Evolutionary conservation across 2,113 vertebrate species (phyloP).

Genomic region (Oncorhynchus kisutch): DNA sequence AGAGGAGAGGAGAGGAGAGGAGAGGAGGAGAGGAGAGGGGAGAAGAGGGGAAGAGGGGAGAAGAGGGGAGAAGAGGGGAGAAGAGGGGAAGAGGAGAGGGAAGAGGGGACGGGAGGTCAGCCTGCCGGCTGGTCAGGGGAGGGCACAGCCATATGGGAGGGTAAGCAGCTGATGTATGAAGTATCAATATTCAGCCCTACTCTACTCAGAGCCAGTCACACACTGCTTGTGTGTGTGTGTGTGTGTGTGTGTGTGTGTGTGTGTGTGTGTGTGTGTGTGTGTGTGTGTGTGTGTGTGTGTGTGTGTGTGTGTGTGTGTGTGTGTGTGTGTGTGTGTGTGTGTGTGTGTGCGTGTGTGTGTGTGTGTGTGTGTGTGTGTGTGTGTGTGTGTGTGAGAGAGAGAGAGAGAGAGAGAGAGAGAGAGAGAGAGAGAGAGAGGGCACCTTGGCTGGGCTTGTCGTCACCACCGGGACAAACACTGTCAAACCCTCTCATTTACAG

Average conservation of each 20-base stretch:
- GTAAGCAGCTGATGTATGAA: slow-evolving; percentile 69
- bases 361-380: slow-evolving; percentile 8
- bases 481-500: slow-evolving; percentile 65
- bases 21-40: background rate
- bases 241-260: too few species aligned
- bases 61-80: background rate
- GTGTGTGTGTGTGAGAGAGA: too few species aligned
- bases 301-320: background rate
- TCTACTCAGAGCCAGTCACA: slow-evolving; percentile 14
- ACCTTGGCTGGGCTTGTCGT: slow-evolving; percentile 53
- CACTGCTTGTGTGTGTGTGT: slow-evolving; percentile 37
- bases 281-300: background rate
- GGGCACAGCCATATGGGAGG: slow-evolving; percentile 61
- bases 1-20: slow-evolving; percentile 3
- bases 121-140: slow-evolving; percentile 5
- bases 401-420: slow-evolving; percentile 37
- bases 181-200: slow-evolving; percentile 66
- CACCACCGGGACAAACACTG: slow-evolving; percentile 49
- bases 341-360: background rate
- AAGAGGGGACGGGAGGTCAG: background rate
- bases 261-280: too few species aligned
- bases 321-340: too few species aligned
- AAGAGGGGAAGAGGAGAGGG: slow-evolving; percentile 18
- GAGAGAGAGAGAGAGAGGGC: slow-evolving; percentile 52
- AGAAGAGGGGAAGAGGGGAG: background rate